Percentiles rank a stretch among this genome's conserved stretches.
Conservation (phyloP, 2,888 invertebrate genomes). For the Ecdyonurus torrentis region DNA sequence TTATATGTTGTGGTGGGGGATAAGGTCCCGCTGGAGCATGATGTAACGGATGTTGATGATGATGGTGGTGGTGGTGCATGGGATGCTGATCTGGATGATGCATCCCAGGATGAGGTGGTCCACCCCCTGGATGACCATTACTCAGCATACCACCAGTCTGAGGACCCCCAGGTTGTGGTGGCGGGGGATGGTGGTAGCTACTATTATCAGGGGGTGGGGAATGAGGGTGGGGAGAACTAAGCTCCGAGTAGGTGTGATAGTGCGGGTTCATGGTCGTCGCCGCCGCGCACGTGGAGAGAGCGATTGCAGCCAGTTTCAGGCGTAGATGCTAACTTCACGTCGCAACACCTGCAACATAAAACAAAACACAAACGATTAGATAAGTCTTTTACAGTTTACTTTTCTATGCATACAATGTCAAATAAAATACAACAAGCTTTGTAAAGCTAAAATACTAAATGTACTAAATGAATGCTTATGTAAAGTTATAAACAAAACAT, state of each 20-base stretch:
- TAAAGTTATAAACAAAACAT: too few species aligned
- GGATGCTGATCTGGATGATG: constrained; percentile 7
- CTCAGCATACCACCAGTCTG: constrained; percentile 22
- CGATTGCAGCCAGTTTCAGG: constrained; percentile 64
- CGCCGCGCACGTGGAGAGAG: constrained; percentile 20
- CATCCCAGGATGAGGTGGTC: constrained; percentile 7
- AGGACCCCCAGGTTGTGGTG: constrained; percentile 24
- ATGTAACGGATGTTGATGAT: constrained; percentile 2
- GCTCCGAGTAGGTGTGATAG: constrained; percentile 71
- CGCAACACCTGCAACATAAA: neutral
- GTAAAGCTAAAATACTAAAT: too few species aligned
- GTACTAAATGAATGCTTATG: too few species aligned
- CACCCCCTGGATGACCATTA: constrained; percentile 9
- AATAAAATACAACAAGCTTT: too few species aligned
- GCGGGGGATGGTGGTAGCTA: constrained; percentile 25
- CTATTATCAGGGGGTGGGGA: constrained; percentile 36
- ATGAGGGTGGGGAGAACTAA: constrained; percentile 49
- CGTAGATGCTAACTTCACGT: neutral
- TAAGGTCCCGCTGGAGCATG: neutral
- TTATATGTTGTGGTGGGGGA: constrained; percentile 4
- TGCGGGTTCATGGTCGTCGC: constrained; percentile 80
- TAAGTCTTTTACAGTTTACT: too few species aligned
- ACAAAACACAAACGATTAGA: neutral
- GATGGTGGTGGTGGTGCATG: constrained; percentile 5
- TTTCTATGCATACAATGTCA: too few species aligned